These are phyloP conservation scores for Gobionotothen gibberifrons DNA, from an alignment of 2,797 vertebrate genomes.

Conservation along the genomic window DNA sequence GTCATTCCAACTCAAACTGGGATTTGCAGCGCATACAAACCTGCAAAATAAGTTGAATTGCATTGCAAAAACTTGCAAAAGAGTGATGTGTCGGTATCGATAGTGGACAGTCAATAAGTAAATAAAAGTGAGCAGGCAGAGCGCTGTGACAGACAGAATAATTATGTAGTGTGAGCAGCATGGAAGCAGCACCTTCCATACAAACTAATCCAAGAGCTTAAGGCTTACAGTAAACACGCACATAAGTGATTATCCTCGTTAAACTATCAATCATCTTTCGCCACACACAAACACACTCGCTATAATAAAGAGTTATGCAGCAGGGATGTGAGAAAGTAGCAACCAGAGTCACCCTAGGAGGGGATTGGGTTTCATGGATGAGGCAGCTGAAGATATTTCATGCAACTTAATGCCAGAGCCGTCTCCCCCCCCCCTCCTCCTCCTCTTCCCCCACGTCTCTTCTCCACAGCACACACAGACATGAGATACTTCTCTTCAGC, in stretches of 20 bases:
- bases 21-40: slow-evolving; percentile 12
- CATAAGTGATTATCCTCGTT: slow-evolving; percentile 67
- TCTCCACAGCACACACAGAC: slow-evolving; percentile 66
- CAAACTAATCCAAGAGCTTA: slow-evolving; percentile 57
- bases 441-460: slow-evolving; percentile 39
- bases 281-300: slow-evolving; percentile 53
- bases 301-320: slow-evolving; percentile 55
- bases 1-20: slow-evolving; percentile 12
- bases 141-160: slow-evolving; percentile 60
- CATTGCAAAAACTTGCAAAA: slow-evolving; percentile 18
- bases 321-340: slow-evolving; percentile 66
- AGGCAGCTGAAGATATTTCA: slow-evolving; percentile 85
- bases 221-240: slow-evolving; percentile 57
- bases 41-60: slow-evolving; percentile 5
- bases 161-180: slow-evolving; percentile 38
- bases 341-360: slow-evolving; percentile 72
- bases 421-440: slow-evolving; percentile 40
- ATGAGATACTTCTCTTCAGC: slow-evolving; percentile 66
- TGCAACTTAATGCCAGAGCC: slow-evolving; percentile 76
- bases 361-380: slow-evolving; percentile 78
- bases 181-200: slow-evolving; percentile 60
- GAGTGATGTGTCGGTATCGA: slow-evolving; percentile 37
- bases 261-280: slow-evolving; percentile 70
- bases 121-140: slow-evolving; percentile 41
- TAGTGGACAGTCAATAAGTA: slow-evolving; percentile 39